phyloP scores from a whole-genome alignment of 1,140 invertebrate species.

The Caerostris darwini region DNA sequence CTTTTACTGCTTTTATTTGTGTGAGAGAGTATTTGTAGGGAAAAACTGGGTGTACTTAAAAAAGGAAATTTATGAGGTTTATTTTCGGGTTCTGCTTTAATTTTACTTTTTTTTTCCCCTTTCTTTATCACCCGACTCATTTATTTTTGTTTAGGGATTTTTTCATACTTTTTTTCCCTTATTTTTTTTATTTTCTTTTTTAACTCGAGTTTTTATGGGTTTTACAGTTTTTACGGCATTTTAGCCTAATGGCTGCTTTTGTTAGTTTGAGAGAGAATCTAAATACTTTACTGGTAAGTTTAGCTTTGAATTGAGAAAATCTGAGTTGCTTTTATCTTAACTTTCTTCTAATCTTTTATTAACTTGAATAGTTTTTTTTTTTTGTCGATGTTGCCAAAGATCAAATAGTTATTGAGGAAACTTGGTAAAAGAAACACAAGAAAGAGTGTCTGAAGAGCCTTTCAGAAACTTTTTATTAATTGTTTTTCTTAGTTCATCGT shows the following conservation, averaged over 20 bases:
- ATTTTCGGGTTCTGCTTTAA: not conserved
- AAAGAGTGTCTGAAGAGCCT: too few relatives aligned
- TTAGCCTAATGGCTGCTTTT: not conserved
- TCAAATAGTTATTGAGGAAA: not conserved
- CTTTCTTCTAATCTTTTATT: not conserved
- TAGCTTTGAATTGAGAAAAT: not conserved
- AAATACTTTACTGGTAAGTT: not conserved
- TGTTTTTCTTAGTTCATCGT: too few relatives aligned
- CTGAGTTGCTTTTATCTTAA: not conserved
- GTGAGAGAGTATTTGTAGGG: not conserved
- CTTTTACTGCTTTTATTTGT: not conserved
- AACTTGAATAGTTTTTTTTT: not conserved
- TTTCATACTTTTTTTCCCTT: not conserved
- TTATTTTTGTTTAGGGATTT: not conserved
- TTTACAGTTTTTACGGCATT: conserved; percentile 7
- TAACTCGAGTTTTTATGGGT: not conserved
- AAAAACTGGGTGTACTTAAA: conserved; percentile 7
- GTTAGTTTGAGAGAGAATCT: not conserved
- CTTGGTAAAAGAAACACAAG: too few relatives aligned
- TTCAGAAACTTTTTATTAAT: too few relatives aligned
- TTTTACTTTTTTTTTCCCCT: not conserved
- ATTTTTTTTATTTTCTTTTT: not conserved
- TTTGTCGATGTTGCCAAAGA: not conserved
- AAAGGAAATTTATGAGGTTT: conserved; percentile 38
- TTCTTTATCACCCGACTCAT: not conserved